phyloP scores from a whole-genome alignment of 2,888 invertebrate species.

The Lasioglossum marginatum region DNA sequence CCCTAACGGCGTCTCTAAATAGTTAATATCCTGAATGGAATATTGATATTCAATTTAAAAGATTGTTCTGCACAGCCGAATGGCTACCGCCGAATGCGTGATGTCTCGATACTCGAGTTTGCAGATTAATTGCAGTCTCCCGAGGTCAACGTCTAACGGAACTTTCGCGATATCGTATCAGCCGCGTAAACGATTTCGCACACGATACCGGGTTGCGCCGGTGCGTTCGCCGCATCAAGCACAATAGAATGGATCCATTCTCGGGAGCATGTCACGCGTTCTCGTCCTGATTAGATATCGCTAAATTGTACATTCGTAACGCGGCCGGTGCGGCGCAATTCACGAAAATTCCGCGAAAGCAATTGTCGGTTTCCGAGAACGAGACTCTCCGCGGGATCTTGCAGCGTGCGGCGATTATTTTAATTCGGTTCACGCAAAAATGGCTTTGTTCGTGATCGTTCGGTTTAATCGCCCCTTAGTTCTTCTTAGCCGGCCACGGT shows the following conservation, averaged over 20 bases:
- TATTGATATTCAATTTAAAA: not conserved
- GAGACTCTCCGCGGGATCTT: not conserved
- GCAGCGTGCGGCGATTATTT: constrained; percentile 32
- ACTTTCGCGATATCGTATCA: not conserved
- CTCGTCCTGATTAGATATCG: constrained; percentile 68
- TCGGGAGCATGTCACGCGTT: constrained; percentile 49
- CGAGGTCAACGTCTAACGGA: constrained; percentile 1
- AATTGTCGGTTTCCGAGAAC: constrained; percentile 31
- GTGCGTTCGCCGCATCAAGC: not conserved
- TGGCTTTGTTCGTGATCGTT: constrained; percentile 17
- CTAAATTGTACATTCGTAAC: constrained; percentile 13
- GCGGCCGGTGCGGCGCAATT: not conserved
- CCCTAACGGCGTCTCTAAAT: not conserved
- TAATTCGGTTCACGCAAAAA: constrained; percentile 33
- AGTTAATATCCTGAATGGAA: not conserved
- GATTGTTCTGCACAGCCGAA: not conserved
- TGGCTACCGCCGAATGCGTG: not conserved
- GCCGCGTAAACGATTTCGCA: constrained; percentile 1
- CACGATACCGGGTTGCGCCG: not conserved
- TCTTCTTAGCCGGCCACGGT: not conserved
- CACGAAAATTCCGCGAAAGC: constrained; percentile 44
- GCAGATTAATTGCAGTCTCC: not conserved
- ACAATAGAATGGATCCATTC: constrained; percentile 45
- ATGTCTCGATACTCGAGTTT: not conserved
- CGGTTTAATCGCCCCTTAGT: constrained; percentile 8